These are phyloP conservation scores for Hydriomena furcata DNA, from an alignment of 2,888 invertebrate species.

Conservation along the genomic window DNA sequence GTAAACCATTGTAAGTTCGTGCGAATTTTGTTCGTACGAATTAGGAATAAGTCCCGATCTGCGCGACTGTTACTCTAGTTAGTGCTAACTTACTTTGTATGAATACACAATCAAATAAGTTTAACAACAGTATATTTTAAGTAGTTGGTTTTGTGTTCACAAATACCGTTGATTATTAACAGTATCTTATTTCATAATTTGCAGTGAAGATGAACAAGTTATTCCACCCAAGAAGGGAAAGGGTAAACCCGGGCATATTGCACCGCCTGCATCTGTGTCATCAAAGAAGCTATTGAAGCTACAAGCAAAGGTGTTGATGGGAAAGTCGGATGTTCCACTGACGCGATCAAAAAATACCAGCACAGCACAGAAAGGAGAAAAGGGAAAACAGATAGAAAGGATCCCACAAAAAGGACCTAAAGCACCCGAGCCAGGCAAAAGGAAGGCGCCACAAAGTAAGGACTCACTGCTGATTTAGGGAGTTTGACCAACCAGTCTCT, in stretches of 20 bases:
- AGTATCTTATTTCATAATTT: too few relatives aligned
- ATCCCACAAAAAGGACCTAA: constrained; percentile 17
- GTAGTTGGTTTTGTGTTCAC: too few relatives aligned
- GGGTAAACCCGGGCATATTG: constrained; percentile 24
- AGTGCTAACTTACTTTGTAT: too few relatives aligned
- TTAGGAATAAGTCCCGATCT: too few relatives aligned
- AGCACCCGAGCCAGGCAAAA: constrained; percentile 37
- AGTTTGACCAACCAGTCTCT: too few relatives aligned
- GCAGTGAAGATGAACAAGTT: constrained; percentile 34
- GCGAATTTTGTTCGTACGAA: too few relatives aligned
- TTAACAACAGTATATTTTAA: too few relatives aligned
- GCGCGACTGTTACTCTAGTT: too few relatives aligned
- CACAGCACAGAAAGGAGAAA: constrained; percentile 3
- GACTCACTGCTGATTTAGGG: not conserved
- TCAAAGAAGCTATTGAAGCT: constrained; percentile 14
- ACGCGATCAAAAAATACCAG: not conserved
- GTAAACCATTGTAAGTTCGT: too few relatives aligned
- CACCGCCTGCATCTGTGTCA: constrained; percentile 3
- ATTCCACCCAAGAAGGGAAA: constrained; percentile 35
- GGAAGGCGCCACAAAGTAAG: constrained; percentile 49
- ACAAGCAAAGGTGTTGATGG: constrained; percentile 19
- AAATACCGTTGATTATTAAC: too few relatives aligned
- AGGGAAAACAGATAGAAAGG: constrained; percentile 4
- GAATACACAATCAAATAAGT: too few relatives aligned
- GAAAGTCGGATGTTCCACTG: not conserved